Evolutionary conservation across 1,140 invertebrate genomes (phyloP), one percentile per base, ranked within the genome.

Genomic region (Meteorus sp.): DNA sequence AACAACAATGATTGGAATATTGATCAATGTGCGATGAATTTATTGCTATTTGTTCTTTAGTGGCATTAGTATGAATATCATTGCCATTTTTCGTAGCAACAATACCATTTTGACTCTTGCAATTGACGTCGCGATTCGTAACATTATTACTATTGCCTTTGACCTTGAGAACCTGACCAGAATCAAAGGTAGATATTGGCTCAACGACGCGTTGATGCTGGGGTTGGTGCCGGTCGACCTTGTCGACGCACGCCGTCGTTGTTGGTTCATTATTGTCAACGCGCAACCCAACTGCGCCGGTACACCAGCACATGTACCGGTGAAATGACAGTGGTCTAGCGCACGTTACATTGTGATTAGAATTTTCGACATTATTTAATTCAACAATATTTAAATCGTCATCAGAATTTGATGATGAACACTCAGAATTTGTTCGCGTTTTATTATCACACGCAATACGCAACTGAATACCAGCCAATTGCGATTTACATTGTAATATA

Each of bases 251-350:
- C 8, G 47, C 19, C 25, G 15, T 35, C 5, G 25, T 11, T n/a
- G n/a, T n/a, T n/a, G n/a, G n/a, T 19, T 53, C 51, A 41, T 41
- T 22, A 27, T 15, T 59, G n/a, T 3, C 52, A 6, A 20, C 25
- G 20, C 43, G 43, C n/a, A 23, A n/a, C 6, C 31, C 50, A 3
- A 11, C 35, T 4, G 35, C 19, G n/a, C 20, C 67, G 43, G 64
- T 70, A 71, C 83, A 85, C 72, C 80, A 79, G 67, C 84, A 85
- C 63, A 84, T 65, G 53, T 82, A 64, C 15, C 73, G 70, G 67
- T 84, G 84, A 62, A 82, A 84, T 22, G 82, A 84, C 37, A 79
- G 60, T 27, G 78, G 70, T 53, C 82, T 72, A 50, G 82, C 83
- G 71, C 84, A 85, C 13, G 61, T 63, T 25, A 57, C 47, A 31